These are phyloP conservation scores for Alloplasta piceator DNA, from an alignment of 2,888 invertebrate genomes.

Conservation along the genomic window DNA sequence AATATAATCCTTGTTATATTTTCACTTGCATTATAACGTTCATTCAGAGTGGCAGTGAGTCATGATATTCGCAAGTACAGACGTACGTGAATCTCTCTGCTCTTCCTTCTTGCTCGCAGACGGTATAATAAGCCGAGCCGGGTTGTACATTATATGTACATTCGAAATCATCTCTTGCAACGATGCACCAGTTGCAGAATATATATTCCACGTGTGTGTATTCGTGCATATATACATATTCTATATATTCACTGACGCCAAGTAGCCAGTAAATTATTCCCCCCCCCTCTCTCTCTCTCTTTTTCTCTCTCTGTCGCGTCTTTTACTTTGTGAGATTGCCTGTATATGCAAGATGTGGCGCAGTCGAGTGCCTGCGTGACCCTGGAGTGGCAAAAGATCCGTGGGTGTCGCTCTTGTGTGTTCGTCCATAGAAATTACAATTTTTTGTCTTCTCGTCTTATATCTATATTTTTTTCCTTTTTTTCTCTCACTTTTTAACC, in stretches of 20 bases:
- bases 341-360: conserved; percentile 50
- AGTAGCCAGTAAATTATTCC: conserved; percentile 73
- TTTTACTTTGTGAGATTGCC: conserved; percentile 18
- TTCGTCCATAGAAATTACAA: conserved; percentile 66
- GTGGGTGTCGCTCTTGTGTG: conserved; percentile 63
- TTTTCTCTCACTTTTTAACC: conserved; percentile 26
- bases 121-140: conserved; percentile 57
- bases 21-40: conserved; percentile 38
- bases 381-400: conserved; percentile 61
- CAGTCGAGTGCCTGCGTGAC: conserved; percentile 62
- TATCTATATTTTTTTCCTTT: conserved; percentile 39
- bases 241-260: conserved; percentile 60
- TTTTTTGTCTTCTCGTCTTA: conserved; percentile 42
- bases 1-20: conserved; percentile 56
- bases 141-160: conserved; percentile 47
- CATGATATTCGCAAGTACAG: conserved; percentile 36
- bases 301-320: conserved; percentile 9
- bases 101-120: conserved; percentile 44
- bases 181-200: conserved; percentile 54
- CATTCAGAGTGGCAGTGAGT: conserved; percentile 58
- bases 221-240: neutral
- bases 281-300: conserved; percentile 40
- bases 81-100: conserved; percentile 9
- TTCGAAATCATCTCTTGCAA: conserved; percentile 57
- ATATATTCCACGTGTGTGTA: conserved; percentile 33